A percentile compares a stretch with the other conserved stretches of the same genome.
phyloP scores from a whole-genome alignment of 2,797 vertebrate genomes.

The Tragelaphus oryx region DNA sequence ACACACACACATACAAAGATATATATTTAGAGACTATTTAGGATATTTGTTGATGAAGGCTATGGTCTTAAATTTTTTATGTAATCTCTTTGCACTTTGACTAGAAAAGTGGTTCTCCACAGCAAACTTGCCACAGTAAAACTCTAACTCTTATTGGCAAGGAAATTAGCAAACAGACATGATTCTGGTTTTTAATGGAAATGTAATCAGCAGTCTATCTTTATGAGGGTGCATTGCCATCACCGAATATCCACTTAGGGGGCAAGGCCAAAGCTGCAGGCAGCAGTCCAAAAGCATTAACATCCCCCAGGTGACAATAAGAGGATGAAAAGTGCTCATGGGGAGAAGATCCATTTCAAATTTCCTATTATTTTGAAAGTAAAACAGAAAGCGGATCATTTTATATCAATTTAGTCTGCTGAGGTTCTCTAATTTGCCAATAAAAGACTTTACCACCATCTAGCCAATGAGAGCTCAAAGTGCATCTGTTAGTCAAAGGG shows the following conservation, averaged over 20 bases:
- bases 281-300: slow-evolving; percentile 80
- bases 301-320: slow-evolving; percentile 76
- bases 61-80: slow-evolving; percentile 52
- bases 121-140: slow-evolving; percentile 60
- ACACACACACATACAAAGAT: not conserved
- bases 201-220: slow-evolving; percentile 80
- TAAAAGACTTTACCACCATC: slow-evolving; percentile 56
- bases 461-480: slow-evolving; percentile 41
- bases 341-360: slow-evolving; percentile 74
- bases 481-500: slow-evolving; percentile 29
- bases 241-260: slow-evolving; percentile 74
- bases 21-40: slow-evolving; percentile 20
- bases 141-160: slow-evolving; percentile 59
- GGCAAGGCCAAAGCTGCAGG: slow-evolving; percentile 72
- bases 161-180: slow-evolving; percentile 78
- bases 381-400: slow-evolving; percentile 78
- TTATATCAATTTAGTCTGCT: slow-evolving; percentile 74
- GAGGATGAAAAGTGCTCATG: slow-evolving; percentile 75
- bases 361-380: slow-evolving; percentile 79
- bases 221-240: slow-evolving; percentile 74
- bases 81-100: not conserved
- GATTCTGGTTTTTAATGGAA: slow-evolving; percentile 80
- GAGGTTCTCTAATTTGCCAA: slow-evolving; percentile 67
- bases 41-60: slow-evolving; percentile 41
- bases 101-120: slow-evolving; percentile 59